These are phyloP conservation scores for Allenopithecus nigroviridis DNA, from an alignment of 2,797 vertebrate species.

Conservation along the genomic window DNA sequence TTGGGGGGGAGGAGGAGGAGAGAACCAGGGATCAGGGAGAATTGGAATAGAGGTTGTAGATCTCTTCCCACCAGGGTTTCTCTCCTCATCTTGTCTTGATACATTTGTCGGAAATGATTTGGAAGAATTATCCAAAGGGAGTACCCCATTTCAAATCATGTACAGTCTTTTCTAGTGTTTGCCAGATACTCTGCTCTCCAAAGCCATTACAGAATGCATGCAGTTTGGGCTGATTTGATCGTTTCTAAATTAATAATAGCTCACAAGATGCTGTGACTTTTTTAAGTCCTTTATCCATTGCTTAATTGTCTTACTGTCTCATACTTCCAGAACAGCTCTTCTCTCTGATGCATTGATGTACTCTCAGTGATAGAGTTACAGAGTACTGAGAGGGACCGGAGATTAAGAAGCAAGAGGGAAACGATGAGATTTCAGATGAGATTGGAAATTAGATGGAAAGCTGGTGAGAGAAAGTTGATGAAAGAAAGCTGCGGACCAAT, in stretches of 20 bases:
- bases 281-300: constrained; percentile 17
- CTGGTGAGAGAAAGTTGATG: constrained; percentile 37
- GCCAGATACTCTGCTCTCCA: not conserved
- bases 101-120: constrained; percentile 35
- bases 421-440: constrained; percentile 54
- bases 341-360: not conserved
- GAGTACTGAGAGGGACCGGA: not conserved
- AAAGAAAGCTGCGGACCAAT: constrained; percentile 1
- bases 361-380: not conserved
- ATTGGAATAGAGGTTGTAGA: not conserved
- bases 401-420: constrained; percentile 45
- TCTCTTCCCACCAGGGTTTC: not conserved
- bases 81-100: not conserved
- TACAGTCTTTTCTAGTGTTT: not conserved
- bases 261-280: constrained; percentile 33
- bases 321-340: not conserved
- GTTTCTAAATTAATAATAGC: constrained; percentile 43
- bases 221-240: constrained; percentile 18
- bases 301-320: constrained; percentile 6
- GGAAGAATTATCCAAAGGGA: constrained; percentile 42
- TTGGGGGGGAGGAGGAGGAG: rapidly evolving
- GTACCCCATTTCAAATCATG: not conserved
- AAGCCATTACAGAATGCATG: constrained; percentile 49
- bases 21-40: not conserved
- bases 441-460: constrained; percentile 54